Evolutionary conservation across 2,113 vertebrate genomes (phyloP).

Genomic region (Probosciger aterrimus): DNA sequence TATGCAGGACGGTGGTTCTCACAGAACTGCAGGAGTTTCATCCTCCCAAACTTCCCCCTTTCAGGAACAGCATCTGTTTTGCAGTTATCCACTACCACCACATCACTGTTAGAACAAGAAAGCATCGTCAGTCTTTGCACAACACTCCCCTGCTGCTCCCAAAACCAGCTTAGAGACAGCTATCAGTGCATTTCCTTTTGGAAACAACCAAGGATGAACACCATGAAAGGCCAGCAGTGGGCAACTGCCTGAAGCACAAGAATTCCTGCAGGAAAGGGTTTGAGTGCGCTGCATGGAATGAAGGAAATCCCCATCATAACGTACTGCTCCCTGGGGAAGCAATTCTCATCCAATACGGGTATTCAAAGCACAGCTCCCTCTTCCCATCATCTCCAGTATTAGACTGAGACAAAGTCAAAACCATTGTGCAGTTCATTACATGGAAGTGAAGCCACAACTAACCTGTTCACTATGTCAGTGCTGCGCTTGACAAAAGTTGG

Average conservation of each 20-base stretch:
- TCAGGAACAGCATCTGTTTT: slow-evolving; percentile 75
- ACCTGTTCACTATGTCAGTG: slow-evolving; percentile 57
- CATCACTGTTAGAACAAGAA: slow-evolving; percentile 64
- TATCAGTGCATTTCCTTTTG: rapidly evolving
- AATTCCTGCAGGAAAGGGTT: background rate
- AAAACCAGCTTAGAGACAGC: background rate
- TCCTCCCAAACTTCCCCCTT: slow-evolving; percentile 79
- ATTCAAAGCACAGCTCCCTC: background rate
- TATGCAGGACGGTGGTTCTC: slow-evolving; percentile 94
- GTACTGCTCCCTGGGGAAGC: rapidly evolving
- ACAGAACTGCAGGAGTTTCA: slow-evolving; percentile 94
- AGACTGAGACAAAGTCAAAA: background rate
- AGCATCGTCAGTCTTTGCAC: rapidly evolving
- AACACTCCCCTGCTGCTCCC: background rate
- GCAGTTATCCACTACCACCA: slow-evolving; percentile 74
- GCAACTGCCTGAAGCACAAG: background rate
- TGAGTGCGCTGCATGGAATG: background rate
- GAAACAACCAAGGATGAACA: background rate
- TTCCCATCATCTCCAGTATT: rapidly evolving
- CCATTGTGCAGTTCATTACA: rapidly evolving
- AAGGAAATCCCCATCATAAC: background rate
- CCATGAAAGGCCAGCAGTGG: background rate
- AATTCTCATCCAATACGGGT: background rate
- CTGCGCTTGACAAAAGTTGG: slow-evolving; percentile 69
- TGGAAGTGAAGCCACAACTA: background rate